These are phyloP conservation scores for Drosophila teissieri DNA, from an alignment of 1,140 invertebrate genomes.

Conservation along the genomic window DNA sequence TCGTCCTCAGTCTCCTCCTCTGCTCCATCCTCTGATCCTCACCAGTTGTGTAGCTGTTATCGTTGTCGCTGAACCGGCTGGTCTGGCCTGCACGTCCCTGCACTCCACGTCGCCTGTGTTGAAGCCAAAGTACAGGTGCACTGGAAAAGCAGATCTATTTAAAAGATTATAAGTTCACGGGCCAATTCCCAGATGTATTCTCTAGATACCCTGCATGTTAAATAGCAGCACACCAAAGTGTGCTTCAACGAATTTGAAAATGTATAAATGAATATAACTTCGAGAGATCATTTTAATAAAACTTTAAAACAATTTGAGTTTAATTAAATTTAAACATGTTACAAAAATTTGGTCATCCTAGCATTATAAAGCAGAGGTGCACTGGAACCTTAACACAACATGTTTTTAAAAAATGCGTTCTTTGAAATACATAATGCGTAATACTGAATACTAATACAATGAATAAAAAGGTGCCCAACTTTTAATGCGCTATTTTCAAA, in stretches of 20 bases:
- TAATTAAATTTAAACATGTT: too few relatives aligned
- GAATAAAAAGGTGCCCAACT: too few relatives aligned
- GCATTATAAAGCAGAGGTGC: too few relatives aligned
- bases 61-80: slow-evolving; percentile 63
- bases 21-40: slow-evolving; percentile 2
- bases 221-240: neutral
- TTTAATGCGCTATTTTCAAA: too few relatives aligned
- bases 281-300: too few relatives aligned
- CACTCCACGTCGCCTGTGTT: neutral
- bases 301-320: too few relatives aligned
- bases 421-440: too few relatives aligned
- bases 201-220: neutral
- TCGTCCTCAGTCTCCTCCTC: slow-evolving; percentile 6
- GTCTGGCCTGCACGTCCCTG: slow-evolving; percentile 5
- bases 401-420: too few relatives aligned
- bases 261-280: too few relatives aligned
- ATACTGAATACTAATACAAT: too few relatives aligned
- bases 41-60: slow-evolving; percentile 65
- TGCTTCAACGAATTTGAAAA: neutral
- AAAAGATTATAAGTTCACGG: neutral
- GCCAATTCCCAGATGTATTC: neutral
- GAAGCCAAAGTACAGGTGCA: neutral
- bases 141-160: neutral
- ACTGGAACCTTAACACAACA: too few relatives aligned
- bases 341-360: too few relatives aligned